Evolutionary conservation across 2,113 vertebrate genomes (phyloP).

Genomic region (Empidonax alnorum): DNA sequence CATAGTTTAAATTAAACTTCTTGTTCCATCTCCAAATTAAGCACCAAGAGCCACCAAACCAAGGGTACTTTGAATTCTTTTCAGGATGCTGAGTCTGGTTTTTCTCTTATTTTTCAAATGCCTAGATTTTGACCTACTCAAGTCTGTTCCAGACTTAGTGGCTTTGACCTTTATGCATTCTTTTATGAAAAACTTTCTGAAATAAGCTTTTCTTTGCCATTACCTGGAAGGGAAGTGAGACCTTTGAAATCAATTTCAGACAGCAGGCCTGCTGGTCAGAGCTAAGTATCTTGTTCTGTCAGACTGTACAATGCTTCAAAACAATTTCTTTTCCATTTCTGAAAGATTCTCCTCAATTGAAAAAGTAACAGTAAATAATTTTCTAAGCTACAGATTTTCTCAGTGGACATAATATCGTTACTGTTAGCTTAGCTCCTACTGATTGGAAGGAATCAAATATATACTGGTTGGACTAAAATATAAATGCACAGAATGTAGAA

Average conservation of each 20-base stretch:
- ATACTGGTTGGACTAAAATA: not conserved
- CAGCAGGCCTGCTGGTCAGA: not conserved
- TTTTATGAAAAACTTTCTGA: not conserved
- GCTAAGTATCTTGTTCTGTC: not conserved
- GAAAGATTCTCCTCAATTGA: not conserved
- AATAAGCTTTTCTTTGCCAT: not conserved
- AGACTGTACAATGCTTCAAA: not conserved
- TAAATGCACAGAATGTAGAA: not conserved
- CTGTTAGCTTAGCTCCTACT: not conserved
- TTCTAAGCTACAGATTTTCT: not conserved
- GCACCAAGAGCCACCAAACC: not conserved
- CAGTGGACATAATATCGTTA: not conserved
- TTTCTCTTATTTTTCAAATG: not conserved
- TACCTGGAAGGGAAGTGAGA: not conserved
- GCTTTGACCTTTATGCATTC: not conserved
- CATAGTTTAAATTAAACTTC: not conserved
- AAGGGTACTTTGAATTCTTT: not conserved
- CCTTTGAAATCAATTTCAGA: conserved; percentile 17
- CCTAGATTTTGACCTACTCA: not conserved
- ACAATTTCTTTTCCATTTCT: conserved; percentile 22
- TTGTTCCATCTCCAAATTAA: not conserved
- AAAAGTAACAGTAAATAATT: not conserved
- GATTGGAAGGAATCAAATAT: not conserved
- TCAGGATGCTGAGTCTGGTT: not conserved
- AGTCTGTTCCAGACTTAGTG: not conserved